Evolutionary conservation across 1,140 invertebrate species (phyloP).

Genomic region (Drosophila azteca): DNA sequence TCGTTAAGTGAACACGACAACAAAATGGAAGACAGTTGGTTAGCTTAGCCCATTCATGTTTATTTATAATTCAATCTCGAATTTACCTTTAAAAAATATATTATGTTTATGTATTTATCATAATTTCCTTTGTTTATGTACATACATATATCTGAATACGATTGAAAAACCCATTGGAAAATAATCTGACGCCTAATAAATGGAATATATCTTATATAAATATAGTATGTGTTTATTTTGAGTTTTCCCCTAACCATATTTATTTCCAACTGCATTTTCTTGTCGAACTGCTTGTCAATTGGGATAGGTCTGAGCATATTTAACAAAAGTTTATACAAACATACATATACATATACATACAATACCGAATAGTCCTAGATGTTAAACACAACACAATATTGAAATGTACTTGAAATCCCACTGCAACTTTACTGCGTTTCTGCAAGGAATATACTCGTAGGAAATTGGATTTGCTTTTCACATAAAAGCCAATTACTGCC

Average conservation of each 20-base stretch:
- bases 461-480: conserved; percentile 23
- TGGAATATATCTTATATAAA: conserved; percentile 62
- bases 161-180: conserved; percentile 49
- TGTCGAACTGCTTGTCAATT: conserved; percentile 60
- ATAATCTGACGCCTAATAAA: conserved; percentile 76
- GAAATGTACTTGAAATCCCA: conserved; percentile 32
- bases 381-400: conserved; percentile 51
- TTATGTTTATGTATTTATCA: conserved; percentile 56
- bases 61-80: conserved; percentile 64
- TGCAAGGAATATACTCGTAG: background rate
- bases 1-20: conserved; percentile 42
- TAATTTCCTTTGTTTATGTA: conserved; percentile 74
- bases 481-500: conserved; percentile 35
- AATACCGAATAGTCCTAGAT: conserved; percentile 31
- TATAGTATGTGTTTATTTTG: conserved; percentile 3
- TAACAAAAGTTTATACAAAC: conserved; percentile 25
- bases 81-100: conserved; percentile 66
- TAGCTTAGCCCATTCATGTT: conserved; percentile 47
- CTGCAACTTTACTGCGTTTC: conserved; percentile 36
- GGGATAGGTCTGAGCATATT: conserved; percentile 39
- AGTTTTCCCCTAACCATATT: conserved; percentile 8
- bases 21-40: conserved; percentile 57
- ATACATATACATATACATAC: conserved; percentile 18
- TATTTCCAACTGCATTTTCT: background rate
- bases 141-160: conserved; percentile 56